Percentiles rank a stretch among this genome's conserved stretches.
These are phyloP conservation scores for Glomeris maerens DNA, from an alignment of 1,140 invertebrate genomes.

Conservation along the genomic window DNA sequence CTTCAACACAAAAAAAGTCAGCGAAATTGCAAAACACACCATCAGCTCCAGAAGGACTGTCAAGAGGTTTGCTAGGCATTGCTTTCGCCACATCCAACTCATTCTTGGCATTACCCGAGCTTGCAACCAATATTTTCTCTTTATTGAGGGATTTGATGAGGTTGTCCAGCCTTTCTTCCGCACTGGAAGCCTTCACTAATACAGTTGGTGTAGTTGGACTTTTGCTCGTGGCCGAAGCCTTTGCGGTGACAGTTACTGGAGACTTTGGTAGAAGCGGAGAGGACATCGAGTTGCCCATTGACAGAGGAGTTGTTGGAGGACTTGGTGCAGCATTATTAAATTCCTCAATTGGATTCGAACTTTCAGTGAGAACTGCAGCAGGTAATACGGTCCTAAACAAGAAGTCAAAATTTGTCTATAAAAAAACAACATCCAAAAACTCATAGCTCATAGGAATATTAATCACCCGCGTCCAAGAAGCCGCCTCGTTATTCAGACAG, in stretches of 20 bases:
- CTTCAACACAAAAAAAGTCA: neutral
- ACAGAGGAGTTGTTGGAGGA: slow-evolving; percentile 1
- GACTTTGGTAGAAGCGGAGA: neutral
- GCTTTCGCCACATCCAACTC: slow-evolving; percentile 12
- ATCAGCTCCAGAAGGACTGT: slow-evolving; percentile 13
- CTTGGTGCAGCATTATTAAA: slow-evolving; percentile 4
- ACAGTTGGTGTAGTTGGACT: slow-evolving; percentile 4
- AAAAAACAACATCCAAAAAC: no score
- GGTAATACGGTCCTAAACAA: no score
- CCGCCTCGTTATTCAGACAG: no score
- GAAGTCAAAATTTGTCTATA: no score
- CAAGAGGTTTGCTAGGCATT: slow-evolving; percentile 9
- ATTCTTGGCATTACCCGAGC: slow-evolving; percentile 19
- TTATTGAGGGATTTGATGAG: slow-evolving; percentile 46
- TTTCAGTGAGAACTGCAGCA: no score
- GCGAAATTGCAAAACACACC: slow-evolving; percentile 20
- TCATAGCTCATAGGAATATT: no score
- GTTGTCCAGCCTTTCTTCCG: slow-evolving; percentile 43
- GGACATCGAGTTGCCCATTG: neutral
- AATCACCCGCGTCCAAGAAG: no score
- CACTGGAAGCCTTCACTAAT: slow-evolving; percentile 13
- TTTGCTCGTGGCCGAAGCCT: slow-evolving; percentile 1
- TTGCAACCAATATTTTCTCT: slow-evolving; percentile 30
- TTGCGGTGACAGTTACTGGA: slow-evolving; percentile 8
- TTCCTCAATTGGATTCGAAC: no score